phyloP scores from a whole-genome alignment of 2,797 vertebrate genomes.

The Orestias chungarensis region DNA sequence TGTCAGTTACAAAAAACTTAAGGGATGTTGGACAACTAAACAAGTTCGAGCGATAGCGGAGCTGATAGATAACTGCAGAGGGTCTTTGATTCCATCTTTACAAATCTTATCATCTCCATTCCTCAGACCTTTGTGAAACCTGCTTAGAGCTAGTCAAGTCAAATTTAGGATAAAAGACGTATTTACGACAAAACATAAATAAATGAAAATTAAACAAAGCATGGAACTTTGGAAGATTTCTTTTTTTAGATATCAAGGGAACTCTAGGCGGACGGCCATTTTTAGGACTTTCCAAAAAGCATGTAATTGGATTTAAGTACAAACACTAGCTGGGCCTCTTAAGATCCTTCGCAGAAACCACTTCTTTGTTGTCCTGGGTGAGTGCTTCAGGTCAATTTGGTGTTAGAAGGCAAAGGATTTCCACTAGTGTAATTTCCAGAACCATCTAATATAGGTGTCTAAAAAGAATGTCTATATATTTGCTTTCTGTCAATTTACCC shows the following conservation, averaged over 20 bases:
- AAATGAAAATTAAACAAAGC: too few relatives aligned
- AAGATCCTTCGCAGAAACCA: constrained; percentile 1
- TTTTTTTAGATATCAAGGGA: too few relatives aligned
- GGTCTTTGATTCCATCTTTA: background rate
- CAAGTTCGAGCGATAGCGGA: background rate
- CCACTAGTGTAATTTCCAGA: background rate
- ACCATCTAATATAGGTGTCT: background rate
- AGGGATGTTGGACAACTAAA: background rate
- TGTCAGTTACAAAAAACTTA: background rate
- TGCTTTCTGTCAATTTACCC: background rate
- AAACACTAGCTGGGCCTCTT: background rate
- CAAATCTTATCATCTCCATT: background rate
- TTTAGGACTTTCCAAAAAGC: constrained; percentile 3
- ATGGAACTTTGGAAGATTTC: too few relatives aligned
- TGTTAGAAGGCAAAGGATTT: background rate
- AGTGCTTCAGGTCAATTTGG: background rate
- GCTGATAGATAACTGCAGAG: background rate
- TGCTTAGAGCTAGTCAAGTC: background rate
- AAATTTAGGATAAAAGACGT: background rate
- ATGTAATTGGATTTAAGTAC: constrained; percentile 6
- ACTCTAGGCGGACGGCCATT: constrained; percentile 1
- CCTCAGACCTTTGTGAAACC: background rate
- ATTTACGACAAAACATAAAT: background rate
- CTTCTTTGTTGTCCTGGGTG: background rate
- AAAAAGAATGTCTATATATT: background rate